Percentiles rank a stretch among this genome's conserved stretches.
These are phyloP conservation scores for Thereva nobilitata DNA, from an alignment of 2,888 invertebrate genomes.

Conservation along the genomic window DNA sequence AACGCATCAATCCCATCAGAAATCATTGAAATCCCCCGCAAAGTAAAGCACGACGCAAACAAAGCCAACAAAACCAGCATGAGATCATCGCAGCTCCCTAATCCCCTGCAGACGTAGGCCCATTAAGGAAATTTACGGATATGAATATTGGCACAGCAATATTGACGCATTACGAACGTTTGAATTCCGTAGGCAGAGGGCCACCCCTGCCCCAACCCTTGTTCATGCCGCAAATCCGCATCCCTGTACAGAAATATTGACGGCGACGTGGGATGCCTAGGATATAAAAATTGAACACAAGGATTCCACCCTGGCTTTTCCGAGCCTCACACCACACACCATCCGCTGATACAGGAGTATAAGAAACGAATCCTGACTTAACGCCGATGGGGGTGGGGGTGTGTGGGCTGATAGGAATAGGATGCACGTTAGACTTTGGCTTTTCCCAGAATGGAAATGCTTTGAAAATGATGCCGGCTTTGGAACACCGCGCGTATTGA, in stretches of 20 bases:
- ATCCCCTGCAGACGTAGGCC: conserved; percentile 19
- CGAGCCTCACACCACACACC: too few species aligned
- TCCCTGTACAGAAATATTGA: too few species aligned
- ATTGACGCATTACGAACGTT: conserved; percentile 39
- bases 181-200: conserved; percentile 17
- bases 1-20: conserved; percentile 6
- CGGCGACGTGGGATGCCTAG: too few species aligned
- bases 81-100: conserved; percentile 21
- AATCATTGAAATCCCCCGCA: conserved; percentile 1
- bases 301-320: too few species aligned
- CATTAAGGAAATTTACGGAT: conserved; percentile 39
- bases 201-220: too few species aligned
- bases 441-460: conserved; percentile 26
- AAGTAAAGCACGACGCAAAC: conserved; percentile 9
- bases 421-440: conserved; percentile 13
- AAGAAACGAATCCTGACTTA: too few species aligned
- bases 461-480: conserved; percentile 15
- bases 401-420: background rate
- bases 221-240: too few species aligned
- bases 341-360: too few species aligned
- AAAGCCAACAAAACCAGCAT: conserved; percentile 24
- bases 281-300: too few species aligned
- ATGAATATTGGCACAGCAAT: conserved; percentile 40
- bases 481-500: conserved; percentile 27
- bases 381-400: background rate